phyloP scores from a whole-genome alignment of 37 sponge, comb jelly and placozoan species.

The Oscarella lobularis region DNA sequence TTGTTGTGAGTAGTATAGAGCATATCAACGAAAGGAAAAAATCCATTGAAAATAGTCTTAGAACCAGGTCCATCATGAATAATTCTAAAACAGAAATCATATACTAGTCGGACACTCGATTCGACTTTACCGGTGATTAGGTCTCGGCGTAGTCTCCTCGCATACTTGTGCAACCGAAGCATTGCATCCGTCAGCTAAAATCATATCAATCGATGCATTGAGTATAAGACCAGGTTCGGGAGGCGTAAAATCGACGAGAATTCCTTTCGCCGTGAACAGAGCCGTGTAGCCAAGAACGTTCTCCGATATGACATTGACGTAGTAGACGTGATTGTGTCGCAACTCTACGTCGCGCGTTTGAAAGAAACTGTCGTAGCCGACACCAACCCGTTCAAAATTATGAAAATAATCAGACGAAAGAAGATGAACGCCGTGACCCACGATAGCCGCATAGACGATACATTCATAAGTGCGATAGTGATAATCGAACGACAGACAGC shows the following conservation, averaged over 20 bases:
- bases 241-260: conserved; percentile 63
- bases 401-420: background rate
- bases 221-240: conserved; percentile 9
- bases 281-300: conserved; percentile 43
- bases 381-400: background rate
- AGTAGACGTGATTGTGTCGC: conserved; percentile 16
- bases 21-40: conserved; percentile 40
- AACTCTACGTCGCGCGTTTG: background rate
- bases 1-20: conserved; percentile 48
- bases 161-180: background rate
- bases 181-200: background rate
- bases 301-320: conserved; percentile 40
- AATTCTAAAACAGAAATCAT: conserved; percentile 16
- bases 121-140: background rate
- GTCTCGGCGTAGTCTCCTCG: background rate
- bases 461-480: background rate
- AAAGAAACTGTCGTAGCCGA: background rate
- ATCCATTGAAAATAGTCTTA: conserved; percentile 74
- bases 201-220: background rate
- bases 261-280: conserved; percentile 36
- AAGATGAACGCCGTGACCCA: background rate
- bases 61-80: conserved; percentile 59
- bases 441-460: background rate
- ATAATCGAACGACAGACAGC: background rate
- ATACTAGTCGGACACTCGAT: background rate